A percentile compares a stretch with the other conserved stretches of the same genome.
Evolutionary conservation across 2,797 vertebrate species (phyloP).

Genomic region (Cyclopterus lumpus): DNA sequence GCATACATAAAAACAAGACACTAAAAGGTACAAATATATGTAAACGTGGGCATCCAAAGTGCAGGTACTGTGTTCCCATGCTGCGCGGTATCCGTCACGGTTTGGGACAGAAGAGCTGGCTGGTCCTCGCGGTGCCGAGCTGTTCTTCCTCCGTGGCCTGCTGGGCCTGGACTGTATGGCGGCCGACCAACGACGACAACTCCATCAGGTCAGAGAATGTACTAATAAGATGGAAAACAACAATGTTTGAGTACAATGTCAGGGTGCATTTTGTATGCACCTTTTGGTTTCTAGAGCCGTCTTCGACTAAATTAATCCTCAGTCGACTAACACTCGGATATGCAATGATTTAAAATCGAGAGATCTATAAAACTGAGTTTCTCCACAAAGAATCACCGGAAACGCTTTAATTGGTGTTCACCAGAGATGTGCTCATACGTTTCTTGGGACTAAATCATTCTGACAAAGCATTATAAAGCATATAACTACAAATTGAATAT

Average conservation of each 20-base stretch:
- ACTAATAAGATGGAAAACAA: slow-evolving; percentile 64
- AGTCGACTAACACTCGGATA: not conserved
- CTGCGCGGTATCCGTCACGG: slow-evolving; percentile 39
- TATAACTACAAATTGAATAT: not conserved
- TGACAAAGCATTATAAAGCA: not conserved
- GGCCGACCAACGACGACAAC: slow-evolving; percentile 81
- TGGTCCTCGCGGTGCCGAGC: slow-evolving; percentile 63
- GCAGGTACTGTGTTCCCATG: slow-evolving; percentile 31
- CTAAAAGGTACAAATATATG: slow-evolving; percentile 1
- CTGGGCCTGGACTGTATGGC: slow-evolving; percentile 77
- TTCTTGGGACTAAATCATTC: not conserved
- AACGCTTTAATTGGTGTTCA: too few relatives aligned
- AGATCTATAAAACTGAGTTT: too few relatives aligned
- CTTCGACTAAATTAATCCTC: not conserved
- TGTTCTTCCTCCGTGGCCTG: slow-evolving; percentile 76
- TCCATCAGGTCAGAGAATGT: slow-evolving; percentile 80
- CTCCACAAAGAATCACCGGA: too few relatives aligned
- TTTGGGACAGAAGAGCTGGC: slow-evolving; percentile 71
- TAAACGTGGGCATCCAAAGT: slow-evolving; percentile 40
- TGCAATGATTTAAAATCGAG: not conserved
- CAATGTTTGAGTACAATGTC: not conserved
- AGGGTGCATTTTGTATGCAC: not conserved
- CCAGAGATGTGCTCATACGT: not conserved
- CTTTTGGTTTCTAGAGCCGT: not conserved
- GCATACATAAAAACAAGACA: slow-evolving; percentile 22